These are phyloP conservation scores for Steinernema feltiae DNA, from an alignment of 1,140 invertebrate species.

Conservation along the genomic window DNA sequence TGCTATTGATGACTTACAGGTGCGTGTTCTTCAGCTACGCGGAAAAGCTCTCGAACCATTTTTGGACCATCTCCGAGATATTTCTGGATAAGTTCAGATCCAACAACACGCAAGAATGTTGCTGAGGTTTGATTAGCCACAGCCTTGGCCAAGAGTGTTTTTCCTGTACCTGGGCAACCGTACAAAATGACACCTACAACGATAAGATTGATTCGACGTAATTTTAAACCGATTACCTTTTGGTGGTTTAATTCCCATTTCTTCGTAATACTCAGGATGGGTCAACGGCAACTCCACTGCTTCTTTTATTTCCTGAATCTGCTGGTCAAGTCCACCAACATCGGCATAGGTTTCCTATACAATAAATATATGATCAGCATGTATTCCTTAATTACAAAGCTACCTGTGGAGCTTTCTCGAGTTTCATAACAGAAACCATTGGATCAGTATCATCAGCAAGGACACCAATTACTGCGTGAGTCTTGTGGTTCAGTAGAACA, in stretches of 20 bases:
- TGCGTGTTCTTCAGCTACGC: slow-evolving; percentile 97
- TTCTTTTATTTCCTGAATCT: slow-evolving; percentile 99
- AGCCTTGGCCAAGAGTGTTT: slow-evolving; percentile 94
- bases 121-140: slow-evolving; percentile 99
- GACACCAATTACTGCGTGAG: slow-evolving; percentile 94
- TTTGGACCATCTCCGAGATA: slow-evolving; percentile 99
- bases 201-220: no score
- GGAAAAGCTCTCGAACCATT: slow-evolving; percentile 89
- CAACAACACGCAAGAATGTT: slow-evolving; percentile 94
- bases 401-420: slow-evolving; percentile 91
- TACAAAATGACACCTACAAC: slow-evolving; percentile 98
- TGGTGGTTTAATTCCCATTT: slow-evolving; percentile 99
- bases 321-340: slow-evolving; percentile 96
- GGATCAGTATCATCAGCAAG: slow-evolving; percentile 98
- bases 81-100: slow-evolving; percentile 98
- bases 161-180: slow-evolving; percentile 92
- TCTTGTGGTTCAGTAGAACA: slow-evolving; percentile 94
- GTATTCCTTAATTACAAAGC: slow-evolving; percentile 21
- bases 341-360: slow-evolving; percentile 90
- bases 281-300: slow-evolving; percentile 96
- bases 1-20: slow-evolving; percentile 62
- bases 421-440: slow-evolving; percentile 99
- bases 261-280: slow-evolving; percentile 99
- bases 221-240: no score
- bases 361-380: slow-evolving; percentile 19